Base-by-base conservation (phyloP, 2,888 invertebrate genomes). In the Agriopis marginaria region DNA sequence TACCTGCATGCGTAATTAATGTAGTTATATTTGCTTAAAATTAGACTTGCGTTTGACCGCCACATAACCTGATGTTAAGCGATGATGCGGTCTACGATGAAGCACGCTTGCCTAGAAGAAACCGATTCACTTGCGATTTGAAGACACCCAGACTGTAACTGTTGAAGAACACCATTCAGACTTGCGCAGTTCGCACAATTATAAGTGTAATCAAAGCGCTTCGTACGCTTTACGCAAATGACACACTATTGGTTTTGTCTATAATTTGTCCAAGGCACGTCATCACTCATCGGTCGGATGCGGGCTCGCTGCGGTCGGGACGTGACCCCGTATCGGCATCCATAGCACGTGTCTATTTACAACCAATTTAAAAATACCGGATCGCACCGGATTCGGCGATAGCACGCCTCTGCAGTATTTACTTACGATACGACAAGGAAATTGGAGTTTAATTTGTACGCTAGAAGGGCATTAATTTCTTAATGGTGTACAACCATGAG, bases 401-500 rank as follows among this genome's bases (percentile, higher is more conserved):
- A 55, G 42, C 45, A 63, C 4, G 32, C 23, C 17, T 47, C 49
- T 60, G 23, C 32, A 50, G 17, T 40, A 44, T 63, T 58, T 45
- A 45, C 14, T 51, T 55, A 73, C 73, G 76, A 42, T 55, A 73
- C 73, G 76, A 42, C 3, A 44, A 51, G 17, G 14, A 44, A 51
- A 39, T 17, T 42, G 17, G 23, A 51, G 10, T 23, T 51, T 8
- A 17, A 51, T 1, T 23, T 51, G 0, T 17, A 17, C n/a, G n/a
- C 7, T 42, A 47, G 7, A 7, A n/a, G 11, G 7, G 0, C 11
- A n/a, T 47, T n/a, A 47, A 12, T 45, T 5, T 45, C 45, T 17
- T 8, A 8, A 14, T 50, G 14, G 7, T 50, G 14, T 50, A 50
- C 8, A 50, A 50, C 3, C 14, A 0, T 50, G 49, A 1, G 45